phyloP scores from a whole-genome alignment of 2,888 invertebrate species.

The Limnephilus auricula region DNA sequence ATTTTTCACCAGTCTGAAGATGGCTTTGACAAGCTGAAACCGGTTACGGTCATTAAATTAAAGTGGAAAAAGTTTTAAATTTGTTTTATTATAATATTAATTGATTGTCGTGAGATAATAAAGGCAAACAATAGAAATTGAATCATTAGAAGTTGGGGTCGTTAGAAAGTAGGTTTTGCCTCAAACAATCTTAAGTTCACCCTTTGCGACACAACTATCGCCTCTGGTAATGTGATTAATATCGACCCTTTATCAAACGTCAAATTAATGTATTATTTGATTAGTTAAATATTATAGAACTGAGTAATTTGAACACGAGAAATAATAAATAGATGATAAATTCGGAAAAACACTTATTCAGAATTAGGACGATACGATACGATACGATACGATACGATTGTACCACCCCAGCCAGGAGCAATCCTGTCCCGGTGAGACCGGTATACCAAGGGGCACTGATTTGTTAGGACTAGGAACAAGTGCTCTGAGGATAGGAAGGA shows the following conservation, averaged over 20 bases:
- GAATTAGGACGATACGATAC: neutral
- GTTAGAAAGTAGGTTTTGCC: neutral
- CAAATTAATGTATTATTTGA: neutral
- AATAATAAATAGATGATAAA: neutral
- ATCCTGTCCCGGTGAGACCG: no score
- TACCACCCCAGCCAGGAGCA: no score
- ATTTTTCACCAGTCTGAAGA: no score
- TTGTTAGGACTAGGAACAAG: no score
- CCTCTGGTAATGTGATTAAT: neutral
- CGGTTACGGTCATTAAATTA: no score
- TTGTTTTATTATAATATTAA: no score
- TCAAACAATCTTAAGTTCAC: neutral
- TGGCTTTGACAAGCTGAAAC: no score
- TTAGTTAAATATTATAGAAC: neutral
- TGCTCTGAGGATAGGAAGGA: no score
- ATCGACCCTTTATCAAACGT: neutral
- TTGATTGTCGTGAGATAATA: slow-evolving; percentile 2
- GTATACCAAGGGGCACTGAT: no score
- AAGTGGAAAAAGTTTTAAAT: no score
- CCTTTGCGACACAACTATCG: neutral
- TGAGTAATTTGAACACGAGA: neutral
- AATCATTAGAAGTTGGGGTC: neutral
- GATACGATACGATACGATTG: no score
- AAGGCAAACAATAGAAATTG: neutral
- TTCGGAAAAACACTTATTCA: neutral